phyloP scores from a whole-genome alignment of 1,140 invertebrate genomes.

The Drosophila lacteicornis region DNA sequence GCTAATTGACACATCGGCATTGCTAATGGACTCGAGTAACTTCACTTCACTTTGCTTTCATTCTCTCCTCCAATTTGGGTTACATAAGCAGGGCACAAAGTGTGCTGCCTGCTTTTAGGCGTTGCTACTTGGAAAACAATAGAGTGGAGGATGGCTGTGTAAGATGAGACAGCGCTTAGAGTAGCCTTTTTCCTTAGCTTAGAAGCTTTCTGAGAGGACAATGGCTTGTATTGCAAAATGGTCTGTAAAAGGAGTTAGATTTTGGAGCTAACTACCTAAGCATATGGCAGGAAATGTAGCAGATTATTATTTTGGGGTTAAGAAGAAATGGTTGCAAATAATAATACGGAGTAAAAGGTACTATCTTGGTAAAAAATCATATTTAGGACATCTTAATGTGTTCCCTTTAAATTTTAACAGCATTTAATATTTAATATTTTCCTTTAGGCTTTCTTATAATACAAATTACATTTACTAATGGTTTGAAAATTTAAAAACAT shows the following conservation, averaged over 20 bases:
- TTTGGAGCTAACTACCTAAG: background rate
- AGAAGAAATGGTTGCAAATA: too few relatives aligned
- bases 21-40: constrained; percentile 71
- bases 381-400: too few relatives aligned
- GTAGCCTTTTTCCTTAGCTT: background rate
- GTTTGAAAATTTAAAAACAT: too few relatives aligned
- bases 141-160: constrained; percentile 1
- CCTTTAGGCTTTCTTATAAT: too few relatives aligned
- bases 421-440: background rate
- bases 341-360: too few relatives aligned
- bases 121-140: constrained; percentile 40
- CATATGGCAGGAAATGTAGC: background rate
- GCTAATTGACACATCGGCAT: constrained; percentile 60
- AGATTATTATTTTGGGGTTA: background rate
- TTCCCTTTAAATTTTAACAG: background rate
- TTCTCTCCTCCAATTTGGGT: constrained; percentile 35
- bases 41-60: background rate
- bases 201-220: constrained; percentile 7
- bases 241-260: background rate
- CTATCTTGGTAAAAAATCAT: background rate
- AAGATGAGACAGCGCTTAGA: constrained; percentile 23
- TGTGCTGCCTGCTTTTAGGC: constrained; percentile 26
- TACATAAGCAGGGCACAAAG: constrained; percentile 33
- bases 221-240: constrained; percentile 2
- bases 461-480: too few relatives aligned